These are phyloP conservation scores for Cebidichthys violaceus DNA, from an alignment of 2,113 vertebrate genomes.

Conservation along the genomic window DNA sequence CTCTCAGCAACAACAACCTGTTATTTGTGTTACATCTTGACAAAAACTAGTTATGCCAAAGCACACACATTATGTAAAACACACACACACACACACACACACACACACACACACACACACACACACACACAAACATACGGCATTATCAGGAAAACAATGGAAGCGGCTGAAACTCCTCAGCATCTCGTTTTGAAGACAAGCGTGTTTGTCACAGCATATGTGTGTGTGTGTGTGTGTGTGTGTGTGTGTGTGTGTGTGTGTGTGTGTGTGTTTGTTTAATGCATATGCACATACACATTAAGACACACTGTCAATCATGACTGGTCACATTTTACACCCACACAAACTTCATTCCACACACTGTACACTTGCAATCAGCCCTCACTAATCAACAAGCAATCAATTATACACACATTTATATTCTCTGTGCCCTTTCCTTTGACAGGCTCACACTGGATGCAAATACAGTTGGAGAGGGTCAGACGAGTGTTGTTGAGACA, in stretches of 20 bases:
- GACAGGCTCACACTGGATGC: slow-evolving; percentile 23
- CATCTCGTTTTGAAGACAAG: slow-evolving; percentile 12
- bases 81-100: neutral
- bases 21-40: slow-evolving; percentile 29
- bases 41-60: slow-evolving; percentile 22
- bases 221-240: neutral
- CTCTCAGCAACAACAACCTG: neutral
- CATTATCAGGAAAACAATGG: neutral
- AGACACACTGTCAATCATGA: slow-evolving; percentile 32
- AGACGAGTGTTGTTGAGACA: neutral
- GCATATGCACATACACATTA: neutral
- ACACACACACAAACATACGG: neutral
- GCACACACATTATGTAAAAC: slow-evolving; percentile 4
- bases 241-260: neutral
- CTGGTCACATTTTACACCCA: slow-evolving; percentile 21
- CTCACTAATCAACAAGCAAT: slow-evolving; percentile 64
- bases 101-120: slow-evolving; percentile 5
- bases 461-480: slow-evolving; percentile 17
- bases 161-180: neutral
- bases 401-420: slow-evolving; percentile 40
- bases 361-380: slow-evolving; percentile 45
- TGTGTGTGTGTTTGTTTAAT: neutral
- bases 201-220: neutral
- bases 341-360: slow-evolving; percentile 18
- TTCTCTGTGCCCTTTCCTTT: slow-evolving; percentile 18